Evolutionary conservation across 2,888 invertebrate genomes (phyloP).

Genomic region (Megastigmus dorsalis): DNA sequence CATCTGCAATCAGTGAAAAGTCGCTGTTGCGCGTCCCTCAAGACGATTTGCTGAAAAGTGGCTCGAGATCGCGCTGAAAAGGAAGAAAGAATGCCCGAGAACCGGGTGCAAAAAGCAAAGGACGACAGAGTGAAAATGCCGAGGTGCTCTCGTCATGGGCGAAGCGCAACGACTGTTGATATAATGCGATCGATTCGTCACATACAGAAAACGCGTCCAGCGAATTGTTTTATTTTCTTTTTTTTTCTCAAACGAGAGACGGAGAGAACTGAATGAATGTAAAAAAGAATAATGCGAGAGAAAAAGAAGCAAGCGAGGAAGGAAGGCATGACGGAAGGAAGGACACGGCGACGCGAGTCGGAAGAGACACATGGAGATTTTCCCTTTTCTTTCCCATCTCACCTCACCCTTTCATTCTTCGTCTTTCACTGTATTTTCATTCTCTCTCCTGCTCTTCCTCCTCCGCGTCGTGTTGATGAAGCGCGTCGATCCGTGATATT

Average conservation of each 20-base stretch:
- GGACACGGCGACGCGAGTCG: constrained; percentile 34
- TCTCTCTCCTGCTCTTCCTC: constrained; percentile 55
- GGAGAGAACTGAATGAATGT: constrained; percentile 36
- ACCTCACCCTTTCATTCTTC: constrained; percentile 7
- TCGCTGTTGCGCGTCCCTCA: constrained; percentile 73
- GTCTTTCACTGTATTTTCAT: constrained; percentile 28
- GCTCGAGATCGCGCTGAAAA: constrained; percentile 31
- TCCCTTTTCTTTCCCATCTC: constrained; percentile 9
- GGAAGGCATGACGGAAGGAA: constrained; percentile 10
- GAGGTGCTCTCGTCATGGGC: constrained; percentile 39
- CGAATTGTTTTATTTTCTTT: constrained; percentile 37
- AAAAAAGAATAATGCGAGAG: constrained; percentile 21
- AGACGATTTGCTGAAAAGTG: constrained; percentile 65
- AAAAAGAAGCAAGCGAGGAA: constrained; percentile 1
- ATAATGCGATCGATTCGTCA: constrained; percentile 46
- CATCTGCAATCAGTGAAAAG: constrained; percentile 73
- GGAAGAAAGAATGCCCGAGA: neutral
- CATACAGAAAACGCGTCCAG: constrained; percentile 20
- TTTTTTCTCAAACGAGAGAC: constrained; percentile 23
- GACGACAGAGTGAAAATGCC: constrained; percentile 20
- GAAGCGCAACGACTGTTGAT: constrained; percentile 46
- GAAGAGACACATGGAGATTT: constrained; percentile 42
- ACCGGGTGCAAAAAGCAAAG: no score
- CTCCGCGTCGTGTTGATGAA: constrained; percentile 53
- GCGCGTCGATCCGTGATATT: constrained; percentile 56